Evolutionary conservation across 2,113 vertebrate species (phyloP).

Genomic region (Empidonax traillii): DNA sequence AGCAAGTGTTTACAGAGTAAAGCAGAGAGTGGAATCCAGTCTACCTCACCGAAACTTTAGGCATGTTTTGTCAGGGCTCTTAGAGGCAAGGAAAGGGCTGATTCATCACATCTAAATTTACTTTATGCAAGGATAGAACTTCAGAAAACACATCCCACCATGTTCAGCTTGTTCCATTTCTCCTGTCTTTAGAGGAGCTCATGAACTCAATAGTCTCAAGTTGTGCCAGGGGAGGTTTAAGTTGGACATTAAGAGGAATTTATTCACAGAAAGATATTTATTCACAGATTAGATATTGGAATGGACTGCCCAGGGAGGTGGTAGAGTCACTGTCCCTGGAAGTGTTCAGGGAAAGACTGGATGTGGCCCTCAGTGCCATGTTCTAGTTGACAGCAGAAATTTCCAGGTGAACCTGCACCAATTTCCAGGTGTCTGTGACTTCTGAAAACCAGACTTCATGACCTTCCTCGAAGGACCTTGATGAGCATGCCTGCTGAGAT

Average conservation of each 20-base stretch:
- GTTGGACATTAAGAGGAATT: not conserved
- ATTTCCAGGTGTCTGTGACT: not conserved
- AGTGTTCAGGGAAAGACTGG: not conserved
- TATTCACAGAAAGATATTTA: not conserved
- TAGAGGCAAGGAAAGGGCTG: not conserved
- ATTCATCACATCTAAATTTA: not conserved
- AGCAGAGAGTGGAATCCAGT: not conserved
- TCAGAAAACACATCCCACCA: not conserved
- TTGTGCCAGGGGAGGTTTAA: not conserved
- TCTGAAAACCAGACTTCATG: not conserved
- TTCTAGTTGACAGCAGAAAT: not conserved
- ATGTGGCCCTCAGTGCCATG: no score
- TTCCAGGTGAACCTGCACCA: not conserved
- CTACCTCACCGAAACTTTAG: not conserved
- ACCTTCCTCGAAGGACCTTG: not conserved
- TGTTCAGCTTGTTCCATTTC: not conserved
- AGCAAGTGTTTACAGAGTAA: not conserved
- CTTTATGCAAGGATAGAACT: not conserved
- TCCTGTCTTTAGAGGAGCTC: not conserved
- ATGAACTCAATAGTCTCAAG: not conserved
- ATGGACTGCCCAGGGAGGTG: no score
- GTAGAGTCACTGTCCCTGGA: not conserved
- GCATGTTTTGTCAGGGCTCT: not conserved
- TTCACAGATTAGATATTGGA: not conserved
- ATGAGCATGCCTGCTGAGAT: fast-evolving